A percentile compares a stretch with the other conserved stretches of the same genome.
Conservation (phyloP, 2,888 invertebrate species). For the Nebria brevicollis region DNA sequence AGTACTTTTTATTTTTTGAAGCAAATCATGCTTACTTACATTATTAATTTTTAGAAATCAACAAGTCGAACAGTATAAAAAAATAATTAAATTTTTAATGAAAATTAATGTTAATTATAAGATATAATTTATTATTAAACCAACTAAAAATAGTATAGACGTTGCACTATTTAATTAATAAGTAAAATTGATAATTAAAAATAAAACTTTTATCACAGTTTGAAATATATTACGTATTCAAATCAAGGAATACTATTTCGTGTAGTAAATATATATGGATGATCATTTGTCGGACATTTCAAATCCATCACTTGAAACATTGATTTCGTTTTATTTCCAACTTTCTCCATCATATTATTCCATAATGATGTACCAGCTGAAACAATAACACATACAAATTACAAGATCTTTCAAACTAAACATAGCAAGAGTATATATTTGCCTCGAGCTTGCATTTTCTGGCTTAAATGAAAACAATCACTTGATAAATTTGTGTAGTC, state of each 20-base stretch:
- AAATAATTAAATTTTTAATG: too few relatives aligned
- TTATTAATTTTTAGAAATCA: too few relatives aligned
- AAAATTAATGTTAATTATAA: too few relatives aligned
- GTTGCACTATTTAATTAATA: too few relatives aligned
- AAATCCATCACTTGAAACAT: conserved; percentile 57
- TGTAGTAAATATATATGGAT: conserved; percentile 63
- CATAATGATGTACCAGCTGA: conserved; percentile 68
- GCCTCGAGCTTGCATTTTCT: conserved; percentile 69
- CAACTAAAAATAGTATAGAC: too few relatives aligned
- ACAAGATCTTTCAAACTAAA: neutral
- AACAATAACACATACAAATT: conserved; percentile 34
- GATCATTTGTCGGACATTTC: conserved; percentile 63
- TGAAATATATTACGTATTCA: too few relatives aligned
- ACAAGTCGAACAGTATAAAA: too few relatives aligned
- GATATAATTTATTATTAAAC: too few relatives aligned
- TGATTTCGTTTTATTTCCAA: conserved; percentile 62
- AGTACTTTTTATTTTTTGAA: too few relatives aligned
- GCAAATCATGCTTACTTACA: too few relatives aligned
- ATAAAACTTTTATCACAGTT: too few relatives aligned
- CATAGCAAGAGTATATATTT: conserved; percentile 30
- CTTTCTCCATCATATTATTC: conserved; percentile 70
- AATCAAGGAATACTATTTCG: conserved; percentile 52
- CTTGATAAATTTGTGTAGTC: conserved; percentile 67
- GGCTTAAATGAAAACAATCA: conserved; percentile 74
- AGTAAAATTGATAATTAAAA: too few relatives aligned